Evolutionary conservation across 2,113 vertebrate species (phyloP).

Genomic region (Rhynchomys soricoides): DNA sequence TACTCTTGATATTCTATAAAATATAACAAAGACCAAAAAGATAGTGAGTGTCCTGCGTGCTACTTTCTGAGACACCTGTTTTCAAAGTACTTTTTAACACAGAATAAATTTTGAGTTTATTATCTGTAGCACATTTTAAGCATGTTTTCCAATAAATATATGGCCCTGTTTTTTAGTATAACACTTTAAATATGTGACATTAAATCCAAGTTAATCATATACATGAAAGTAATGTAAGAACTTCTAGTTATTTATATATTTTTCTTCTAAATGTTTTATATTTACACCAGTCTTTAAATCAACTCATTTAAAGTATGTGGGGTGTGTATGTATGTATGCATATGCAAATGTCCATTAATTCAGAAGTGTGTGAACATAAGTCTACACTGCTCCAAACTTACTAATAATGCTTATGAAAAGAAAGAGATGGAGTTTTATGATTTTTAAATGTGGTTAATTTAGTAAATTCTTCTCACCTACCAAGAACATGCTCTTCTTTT

Average conservation of each 20-base stretch:
- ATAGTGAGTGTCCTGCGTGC: neutral
- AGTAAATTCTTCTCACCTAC: neutral
- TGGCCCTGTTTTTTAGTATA: neutral
- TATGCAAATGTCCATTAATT: neutral
- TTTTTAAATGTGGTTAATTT: neutral
- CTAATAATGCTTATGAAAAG: neutral
- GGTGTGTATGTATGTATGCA: neutral
- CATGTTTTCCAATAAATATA: neutral
- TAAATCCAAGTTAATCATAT: neutral
- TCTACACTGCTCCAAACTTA: neutral
- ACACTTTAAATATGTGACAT: neutral
- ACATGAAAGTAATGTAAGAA: neutral
- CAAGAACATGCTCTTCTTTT: neutral
- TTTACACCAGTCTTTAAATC: neutral
- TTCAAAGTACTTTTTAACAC: neutral
- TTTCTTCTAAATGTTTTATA: conserved; percentile 1
- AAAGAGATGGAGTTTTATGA: neutral
- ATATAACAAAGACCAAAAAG: neutral
- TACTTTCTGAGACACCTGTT: neutral
- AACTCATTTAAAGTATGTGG: neutral
- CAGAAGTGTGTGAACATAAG: too few species aligned
- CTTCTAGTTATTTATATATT: neutral
- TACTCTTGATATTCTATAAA: neutral
- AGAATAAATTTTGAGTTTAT: neutral
- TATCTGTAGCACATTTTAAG: neutral